Conservation (phyloP, 2,113 vertebrate species). For the Rhabdomys dilectus region DNA sequence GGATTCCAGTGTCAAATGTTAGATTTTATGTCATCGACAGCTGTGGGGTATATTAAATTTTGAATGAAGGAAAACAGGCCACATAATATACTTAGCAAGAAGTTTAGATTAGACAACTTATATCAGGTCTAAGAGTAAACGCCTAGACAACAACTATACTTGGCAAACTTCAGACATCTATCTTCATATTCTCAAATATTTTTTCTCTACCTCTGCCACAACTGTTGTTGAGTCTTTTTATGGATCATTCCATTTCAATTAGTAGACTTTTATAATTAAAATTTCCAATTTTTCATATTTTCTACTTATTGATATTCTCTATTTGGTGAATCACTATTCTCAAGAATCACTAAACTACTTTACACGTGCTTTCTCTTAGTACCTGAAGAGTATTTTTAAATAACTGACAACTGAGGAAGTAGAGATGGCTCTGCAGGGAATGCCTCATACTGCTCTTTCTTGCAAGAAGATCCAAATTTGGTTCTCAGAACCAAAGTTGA, state of each 20-base stretch:
- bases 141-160: not conserved
- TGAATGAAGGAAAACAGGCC: not conserved
- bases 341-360: not conserved
- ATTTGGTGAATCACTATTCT: not conserved
- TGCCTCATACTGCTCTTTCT: no score
- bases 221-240: not conserved
- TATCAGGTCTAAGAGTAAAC: not conserved
- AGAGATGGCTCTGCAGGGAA: not conserved
- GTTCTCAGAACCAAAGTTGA: no score
- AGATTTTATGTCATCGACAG: not conserved
- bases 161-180: not conserved
- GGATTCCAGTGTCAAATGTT: not conserved
- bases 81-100: not conserved
- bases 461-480: not conserved
- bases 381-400: not conserved
- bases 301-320: not conserved
- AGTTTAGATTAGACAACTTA: not conserved
- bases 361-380: not conserved
- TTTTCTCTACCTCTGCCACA: not conserved
- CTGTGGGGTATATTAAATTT: not conserved
- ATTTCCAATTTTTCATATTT: not conserved
- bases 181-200: not conserved
- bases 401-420: not conserved
- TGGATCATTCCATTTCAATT: not conserved
- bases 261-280: slow-evolving; percentile 2